Evolutionary conservation across 2,888 invertebrate species (phyloP).

Genomic region (Charanyca ferruginea): DNA sequence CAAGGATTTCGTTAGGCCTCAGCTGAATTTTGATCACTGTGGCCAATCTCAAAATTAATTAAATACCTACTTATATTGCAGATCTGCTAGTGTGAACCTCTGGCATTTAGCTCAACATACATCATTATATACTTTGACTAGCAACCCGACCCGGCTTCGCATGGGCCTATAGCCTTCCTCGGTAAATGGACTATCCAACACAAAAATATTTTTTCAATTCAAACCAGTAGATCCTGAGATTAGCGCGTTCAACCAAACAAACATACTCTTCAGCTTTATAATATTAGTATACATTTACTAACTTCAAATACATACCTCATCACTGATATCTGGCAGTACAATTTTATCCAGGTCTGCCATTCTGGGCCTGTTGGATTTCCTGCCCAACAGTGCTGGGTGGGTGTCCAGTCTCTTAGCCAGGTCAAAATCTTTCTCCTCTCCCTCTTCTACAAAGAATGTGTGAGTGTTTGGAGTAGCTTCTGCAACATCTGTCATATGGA

Average conservation of each 20-base stretch:
- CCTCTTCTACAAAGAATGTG: constrained; percentile 94
- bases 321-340: constrained; percentile 91
- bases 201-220: too few species aligned
- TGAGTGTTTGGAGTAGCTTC: constrained; percentile 94
- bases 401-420: constrained; percentile 94
- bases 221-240: too few species aligned
- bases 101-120: too few species aligned
- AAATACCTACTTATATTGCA: too few species aligned
- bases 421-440: constrained; percentile 92
- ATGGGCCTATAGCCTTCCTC: too few species aligned
- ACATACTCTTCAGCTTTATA: too few species aligned
- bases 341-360: constrained; percentile 91
- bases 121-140: too few species aligned
- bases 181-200: too few species aligned
- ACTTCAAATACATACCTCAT: constrained; percentile 79
- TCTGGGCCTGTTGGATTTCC: constrained; percentile 93
- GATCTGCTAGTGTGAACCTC: background rate
- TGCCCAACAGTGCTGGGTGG: constrained; percentile 93
- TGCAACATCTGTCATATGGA: constrained; percentile 96
- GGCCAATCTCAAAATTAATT: too few species aligned
- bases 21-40: background rate
- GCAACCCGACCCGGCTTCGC: too few species aligned
- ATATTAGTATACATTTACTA: background rate
- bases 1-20: background rate
- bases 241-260: too few species aligned